Evolutionary conservation across 2,888 invertebrate species (phyloP), one percentile per base, ranked within the genome.

Genomic region (Eupithecia abbreviata): DNA sequence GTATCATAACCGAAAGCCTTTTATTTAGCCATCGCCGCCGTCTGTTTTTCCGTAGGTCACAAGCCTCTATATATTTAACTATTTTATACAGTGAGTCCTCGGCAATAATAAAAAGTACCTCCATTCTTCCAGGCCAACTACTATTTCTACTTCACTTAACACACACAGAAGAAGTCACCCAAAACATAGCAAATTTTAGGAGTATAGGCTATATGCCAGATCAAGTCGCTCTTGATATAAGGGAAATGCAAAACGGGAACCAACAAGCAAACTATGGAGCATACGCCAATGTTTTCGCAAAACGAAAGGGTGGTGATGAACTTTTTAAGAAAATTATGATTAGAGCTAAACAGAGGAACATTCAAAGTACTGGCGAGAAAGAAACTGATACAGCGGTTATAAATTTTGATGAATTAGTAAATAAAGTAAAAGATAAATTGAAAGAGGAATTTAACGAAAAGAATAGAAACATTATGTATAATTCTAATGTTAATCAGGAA

Each of bases 361-460:
- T 30, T 30, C 62, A 2, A 30, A 10, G 7, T 58, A 18, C 55
- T 30, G 3, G 9, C 18, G 1, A 7, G 2, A 55, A 62, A 30
- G 10, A 58, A 7, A 6, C 0, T n/a, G n/a, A 55, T 7, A 71
- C 4, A 13, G n/a, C 70, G 1, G 49, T 58, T n/a, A 71, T 89
- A 0, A 82, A 85, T 74, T 81, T 89, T 42, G 87, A 90, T 9
- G 84, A 87, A 41, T 72, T 90, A 43, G 88, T 89, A 3, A 82
- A 86, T 67, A 85, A 82, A 79, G 85, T 90, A 0, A 88, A 86
- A 65, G 79, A 85, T 4, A 84, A 85, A 79, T 76, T 91, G 4
- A 77, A 85, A 42, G 77, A 79, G 5, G 84, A 72, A 41, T 72
- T 47, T 7, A 66, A 74, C 41, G 15, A 45, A 9, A 68, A 74